Base-by-base conservation (phyloP, 1,140 invertebrate species). In the Ceratitis capitata region DNA sequence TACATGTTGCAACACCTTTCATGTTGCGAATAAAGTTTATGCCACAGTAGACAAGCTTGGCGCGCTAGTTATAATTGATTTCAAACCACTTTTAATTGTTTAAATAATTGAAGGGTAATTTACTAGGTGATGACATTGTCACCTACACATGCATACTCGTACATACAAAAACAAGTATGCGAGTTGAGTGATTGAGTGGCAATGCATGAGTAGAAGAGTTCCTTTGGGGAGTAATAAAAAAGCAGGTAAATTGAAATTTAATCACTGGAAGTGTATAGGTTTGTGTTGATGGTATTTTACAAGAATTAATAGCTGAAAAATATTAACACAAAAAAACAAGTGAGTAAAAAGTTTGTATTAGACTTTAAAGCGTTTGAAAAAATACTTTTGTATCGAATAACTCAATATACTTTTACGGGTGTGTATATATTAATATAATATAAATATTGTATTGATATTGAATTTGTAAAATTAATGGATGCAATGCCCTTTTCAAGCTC, bases 51-150 rank as follows among this genome's bases (percentile, higher is more conserved):
- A 78, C 69, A 78, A 78, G 69, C 69, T 78, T n/a, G n/a, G 23
- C 39, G 39, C 35, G 39, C 42, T 47, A 78, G 69, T 78, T 78
- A 78, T 78, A 78, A 78, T 78, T 78, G 45, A 78, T 78, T 47
- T 78, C 19, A 42, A 78, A 78, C 69, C 45, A 78, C 69, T 78
- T 78, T 78, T 45, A 78, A 78, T 78, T 78, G 69, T 78, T 78
- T 78, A 78, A 78, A 78, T 45, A 78, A 78, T 78, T n/a, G 23
- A 78, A 78, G 45, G 39, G 69, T 78, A 78, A 78, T 78, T 69
- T 78, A 78, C 69, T 78, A 39, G 14, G 19, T 47, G 69, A 78
- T 45, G 69, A 78, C 69, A 78, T 12, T 19, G 69, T 42, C 42
- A 78, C 39, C 7, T 16, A 78, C 69, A 78, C 69, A 45, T 45